These are phyloP conservation scores for Littorina saxatilis DNA, from an alignment of 1,140 invertebrate species.

Conservation along the genomic window DNA sequence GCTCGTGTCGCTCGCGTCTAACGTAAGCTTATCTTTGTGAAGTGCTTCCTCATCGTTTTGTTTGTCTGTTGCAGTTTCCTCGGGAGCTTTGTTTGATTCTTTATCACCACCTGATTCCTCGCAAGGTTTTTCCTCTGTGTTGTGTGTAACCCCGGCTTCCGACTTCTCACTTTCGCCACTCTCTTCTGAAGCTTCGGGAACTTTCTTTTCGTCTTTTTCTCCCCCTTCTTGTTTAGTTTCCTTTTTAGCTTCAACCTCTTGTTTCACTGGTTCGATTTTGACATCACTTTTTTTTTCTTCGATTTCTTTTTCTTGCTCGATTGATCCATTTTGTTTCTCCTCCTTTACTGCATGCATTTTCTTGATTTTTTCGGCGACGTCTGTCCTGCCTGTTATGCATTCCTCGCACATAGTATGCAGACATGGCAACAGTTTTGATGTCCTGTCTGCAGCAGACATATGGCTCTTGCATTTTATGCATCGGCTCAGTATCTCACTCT, in stretches of 20 bases:
- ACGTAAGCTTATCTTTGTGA: too few relatives aligned
- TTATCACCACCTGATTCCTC: not conserved
- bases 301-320: slow-evolving; percentile 13
- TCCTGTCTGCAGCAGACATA: slow-evolving; percentile 78
- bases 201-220: not conserved
- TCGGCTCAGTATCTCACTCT: slow-evolving; percentile 45
- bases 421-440: slow-evolving; percentile 89
- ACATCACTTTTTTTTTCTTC: not conserved
- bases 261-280: slow-evolving; percentile 1
- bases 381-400: slow-evolving; percentile 81
- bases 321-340: not conserved
- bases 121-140: not conserved
- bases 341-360: slow-evolving; percentile 32
- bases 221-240: not conserved
- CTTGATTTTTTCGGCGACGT: slow-evolving; percentile 43
- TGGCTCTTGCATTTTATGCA: slow-evolving; percentile 80
- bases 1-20: too few relatives aligned
- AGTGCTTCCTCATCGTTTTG: not conserved
- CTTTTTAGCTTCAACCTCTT: not conserved
- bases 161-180: not conserved
- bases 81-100: not conserved
- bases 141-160: not conserved
- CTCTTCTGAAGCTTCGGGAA: not conserved
- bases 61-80: not conserved
- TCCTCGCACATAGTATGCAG: slow-evolving; percentile 88